Conservation (phyloP, 2,888 invertebrate species). For the Machimus atricapillus region DNA sequence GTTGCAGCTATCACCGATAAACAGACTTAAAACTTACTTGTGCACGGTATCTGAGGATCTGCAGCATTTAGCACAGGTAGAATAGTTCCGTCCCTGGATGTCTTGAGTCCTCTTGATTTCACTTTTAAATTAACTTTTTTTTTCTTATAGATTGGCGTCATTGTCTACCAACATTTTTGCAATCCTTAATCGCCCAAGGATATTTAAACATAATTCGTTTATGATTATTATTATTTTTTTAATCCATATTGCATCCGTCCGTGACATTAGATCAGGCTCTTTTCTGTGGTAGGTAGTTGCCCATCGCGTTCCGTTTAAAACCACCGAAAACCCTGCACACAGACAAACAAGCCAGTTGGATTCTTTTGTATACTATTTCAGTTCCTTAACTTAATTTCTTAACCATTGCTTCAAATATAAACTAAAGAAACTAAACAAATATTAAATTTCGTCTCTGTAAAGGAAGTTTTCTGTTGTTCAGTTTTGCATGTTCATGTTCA, state of each 20-base stretch:
- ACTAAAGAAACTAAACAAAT: constrained; percentile 27
- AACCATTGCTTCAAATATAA: constrained; percentile 40
- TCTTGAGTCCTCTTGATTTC: neutral
- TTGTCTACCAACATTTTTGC: neutral
- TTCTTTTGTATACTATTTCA: constrained; percentile 50
- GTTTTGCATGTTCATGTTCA: constrained; percentile 15
- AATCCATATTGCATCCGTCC: constrained; percentile 5
- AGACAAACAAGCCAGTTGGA: constrained; percentile 67
- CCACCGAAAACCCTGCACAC: constrained; percentile 66
- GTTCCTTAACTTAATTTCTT: constrained; percentile 52
- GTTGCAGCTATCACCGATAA: constrained; percentile 10
- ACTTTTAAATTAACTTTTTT: neutral
- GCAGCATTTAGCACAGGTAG: neutral
- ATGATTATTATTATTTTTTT: neutral
- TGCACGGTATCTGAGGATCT: neutral
- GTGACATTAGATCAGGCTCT: neutral
- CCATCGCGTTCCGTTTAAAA: constrained; percentile 54
- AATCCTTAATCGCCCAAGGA: neutral
- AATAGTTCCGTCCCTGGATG: neutral
- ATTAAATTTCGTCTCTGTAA: neutral
- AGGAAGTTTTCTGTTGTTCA: neutral
- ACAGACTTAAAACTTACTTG: constrained; percentile 32
- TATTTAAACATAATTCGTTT: neutral
- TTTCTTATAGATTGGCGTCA: neutral
- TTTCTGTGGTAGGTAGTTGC: constrained; percentile 26